phyloP scores from a whole-genome alignment of 2,888 invertebrate genomes.

The Himalopsyche tibetana region DNA sequence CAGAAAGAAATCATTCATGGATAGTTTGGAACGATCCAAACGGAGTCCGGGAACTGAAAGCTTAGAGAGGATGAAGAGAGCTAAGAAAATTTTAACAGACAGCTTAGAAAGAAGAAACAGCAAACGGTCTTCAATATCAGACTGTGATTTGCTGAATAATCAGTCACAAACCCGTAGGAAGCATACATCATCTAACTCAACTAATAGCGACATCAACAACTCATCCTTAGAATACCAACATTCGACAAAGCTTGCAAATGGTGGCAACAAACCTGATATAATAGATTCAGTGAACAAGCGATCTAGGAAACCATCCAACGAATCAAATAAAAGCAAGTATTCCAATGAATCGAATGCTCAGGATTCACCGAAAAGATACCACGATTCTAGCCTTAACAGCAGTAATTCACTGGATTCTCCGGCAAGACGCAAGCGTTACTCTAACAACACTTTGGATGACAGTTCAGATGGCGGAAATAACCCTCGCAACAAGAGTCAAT shows the following conservation, averaged over 20 bases:
- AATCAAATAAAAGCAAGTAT: constrained; percentile 59
- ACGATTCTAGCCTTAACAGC: constrained; percentile 61
- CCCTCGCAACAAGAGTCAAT: constrained; percentile 60
- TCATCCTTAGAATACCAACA: constrained; percentile 76
- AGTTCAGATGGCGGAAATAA: constrained; percentile 64
- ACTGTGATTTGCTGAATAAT: constrained; percentile 66
- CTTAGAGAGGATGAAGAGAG: constrained; percentile 72
- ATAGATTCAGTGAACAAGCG: constrained; percentile 73
- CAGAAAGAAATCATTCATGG: constrained; percentile 74
- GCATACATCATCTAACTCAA: constrained; percentile 75
- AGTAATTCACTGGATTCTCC: constrained; percentile 73
- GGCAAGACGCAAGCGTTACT: constrained; percentile 73
- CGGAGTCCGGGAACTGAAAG: constrained; percentile 76
- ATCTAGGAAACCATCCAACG: constrained; percentile 60
- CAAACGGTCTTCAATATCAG: constrained; percentile 73
- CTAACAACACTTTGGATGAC: constrained; percentile 72
- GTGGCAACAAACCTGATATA: constrained; percentile 73
- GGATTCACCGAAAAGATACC: constrained; percentile 46
- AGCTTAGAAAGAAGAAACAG: constrained; percentile 71
- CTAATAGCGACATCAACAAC: constrained; percentile 76
- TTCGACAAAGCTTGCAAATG: constrained; percentile 69
- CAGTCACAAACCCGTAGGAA: constrained; percentile 69
- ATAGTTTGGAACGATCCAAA: constrained; percentile 74
- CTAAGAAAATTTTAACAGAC: constrained; percentile 71
- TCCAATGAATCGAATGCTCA: constrained; percentile 60